Conservation (phyloP, 2,888 invertebrate genomes). For the Catocala nupta region DNA sequence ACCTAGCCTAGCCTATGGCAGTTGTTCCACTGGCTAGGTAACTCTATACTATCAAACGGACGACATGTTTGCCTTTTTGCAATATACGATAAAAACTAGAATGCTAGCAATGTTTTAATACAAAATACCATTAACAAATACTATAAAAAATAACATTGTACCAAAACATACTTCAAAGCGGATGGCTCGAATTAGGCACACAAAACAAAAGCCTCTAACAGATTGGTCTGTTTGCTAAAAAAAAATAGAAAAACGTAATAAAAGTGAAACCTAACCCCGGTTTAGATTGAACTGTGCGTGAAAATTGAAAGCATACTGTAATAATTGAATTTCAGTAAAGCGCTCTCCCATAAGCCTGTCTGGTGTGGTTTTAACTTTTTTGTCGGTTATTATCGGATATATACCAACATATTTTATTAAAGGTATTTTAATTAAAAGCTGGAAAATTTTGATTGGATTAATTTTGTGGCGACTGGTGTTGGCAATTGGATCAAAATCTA, state of each 20-base stretch:
- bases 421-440: too few species aligned
- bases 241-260: slow-evolving; percentile 27
- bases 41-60: too few species aligned
- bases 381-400: slow-evolving; percentile 17
- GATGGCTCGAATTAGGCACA: slow-evolving; percentile 11
- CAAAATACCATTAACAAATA: too few species aligned
- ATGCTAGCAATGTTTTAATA: too few species aligned
- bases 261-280: slow-evolving; percentile 27
- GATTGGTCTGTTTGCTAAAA: slow-evolving; percentile 37
- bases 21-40: too few species aligned
- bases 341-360: slow-evolving; percentile 49
- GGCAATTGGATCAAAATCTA: too few species aligned
- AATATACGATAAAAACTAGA: too few species aligned
- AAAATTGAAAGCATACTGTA: slow-evolving; percentile 66
- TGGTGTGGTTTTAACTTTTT: slow-evolving; percentile 19
- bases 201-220: slow-evolving; percentile 36
- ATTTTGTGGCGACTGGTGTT: background rate
- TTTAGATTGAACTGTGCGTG: slow-evolving; percentile 55
- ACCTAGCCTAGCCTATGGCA: too few species aligned
- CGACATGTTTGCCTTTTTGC: too few species aligned
- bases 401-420: background rate
- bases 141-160: too few species aligned
- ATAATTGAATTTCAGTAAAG: slow-evolving; percentile 72
- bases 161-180: background rate
- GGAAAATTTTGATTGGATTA: background rate